Evolutionary conservation across 1,140 invertebrate genomes (phyloP), one percentile per base, ranked within the genome.

Genomic region (Sweltsa coloradensis): DNA sequence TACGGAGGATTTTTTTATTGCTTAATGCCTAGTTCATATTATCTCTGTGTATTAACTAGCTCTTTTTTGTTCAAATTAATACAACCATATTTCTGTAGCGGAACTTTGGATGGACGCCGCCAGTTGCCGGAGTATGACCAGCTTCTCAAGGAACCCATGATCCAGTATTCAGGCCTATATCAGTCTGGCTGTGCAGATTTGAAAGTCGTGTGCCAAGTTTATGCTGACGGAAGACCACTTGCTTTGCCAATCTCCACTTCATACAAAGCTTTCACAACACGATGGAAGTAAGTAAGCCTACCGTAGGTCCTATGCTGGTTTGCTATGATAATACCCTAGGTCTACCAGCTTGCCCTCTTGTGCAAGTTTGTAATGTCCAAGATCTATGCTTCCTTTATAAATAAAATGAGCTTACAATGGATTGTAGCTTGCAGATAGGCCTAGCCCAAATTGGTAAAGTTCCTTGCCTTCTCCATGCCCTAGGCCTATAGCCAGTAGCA

Each of bases 31-130:
- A 9, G 16, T 6, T 11, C 36, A 7, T 39, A 39, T 39, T 39
- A 39, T 9, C 9, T 9, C 7, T 39, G 6, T 9, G 13, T 39
- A 39, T 6, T 6, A 14, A 39, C 16, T 39, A 13, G 11, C 41
- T 53, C 53, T 42, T 52, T 51, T 57, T 52, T 46, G 45, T 72
- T 71, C 7, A 61, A 94, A 89, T 59, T n/a, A n/a, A n/a, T n/a
- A n/a, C n/a, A n/a, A n/a, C n/a, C n/a, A n/a, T n/a, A n/a, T n/a
- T n/a, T n/a, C n/a, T n/a, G n/a, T n/a, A n/a, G n/a, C n/a, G 92
- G 92, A 18, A 93, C 90, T n/a, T 69, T 98, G 50, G 92, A 97
- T 73, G 93, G 94, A 1, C 82, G 85, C 58, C 74, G 84, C 53
- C 73, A 81, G 25, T 80, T 87, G 59, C 88, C 88, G 2, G 83